Evolutionary conservation across 2,113 vertebrate genomes (phyloP), one percentile per base, ranked within the genome.

Genomic region (Alexandromys fortis): DNA sequence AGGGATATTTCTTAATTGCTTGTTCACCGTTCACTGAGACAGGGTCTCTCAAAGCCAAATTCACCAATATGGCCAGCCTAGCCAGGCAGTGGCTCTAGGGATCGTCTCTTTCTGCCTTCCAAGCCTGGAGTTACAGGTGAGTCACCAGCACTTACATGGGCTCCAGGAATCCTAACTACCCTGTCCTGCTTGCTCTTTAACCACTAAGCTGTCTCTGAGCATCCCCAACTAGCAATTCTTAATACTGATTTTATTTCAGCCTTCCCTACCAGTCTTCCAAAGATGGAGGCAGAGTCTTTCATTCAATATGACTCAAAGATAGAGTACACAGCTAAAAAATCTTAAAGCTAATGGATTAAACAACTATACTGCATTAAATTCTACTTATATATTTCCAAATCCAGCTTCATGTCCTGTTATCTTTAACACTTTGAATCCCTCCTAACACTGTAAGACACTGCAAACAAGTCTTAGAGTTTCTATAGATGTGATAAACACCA

Each of bases 271-370:
- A 35, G 68, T n/a, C 26, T 16, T 63, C 70, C 76, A 70, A 96
- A 94, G 21, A 83, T 14, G 16, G 30, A 89, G 45, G 67, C 81
- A 63, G n/a, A 63, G n/a, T 65, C 73, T 75, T 92, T 86, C 28
- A 38, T 88, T 94, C 72, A 86, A 78, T 93, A 22, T 89, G 63
- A 93, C 63, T 93, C 38, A 95, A 95, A 89, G 78, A 76, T 35
- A 78, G 58, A 63, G 21, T 35, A 92, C 35, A 72, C 61, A 61
- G 42, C 42, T 47, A 49, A 49, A 79, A 10, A 85, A 19, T 19
- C 35, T 86, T 89, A n/a, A 87, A 81, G 14, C 49, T 91, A 86
- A 88, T 22, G 68, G 61, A 83, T 49, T 55, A 70, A 42, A 21
- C 33, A 76, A 89, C 11, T 58, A 63, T 42, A 79, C 1, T 58